Base-by-base conservation (phyloP, 2,113 vertebrate species). In the Sinocyclocheilus anshuiensis region DNA sequence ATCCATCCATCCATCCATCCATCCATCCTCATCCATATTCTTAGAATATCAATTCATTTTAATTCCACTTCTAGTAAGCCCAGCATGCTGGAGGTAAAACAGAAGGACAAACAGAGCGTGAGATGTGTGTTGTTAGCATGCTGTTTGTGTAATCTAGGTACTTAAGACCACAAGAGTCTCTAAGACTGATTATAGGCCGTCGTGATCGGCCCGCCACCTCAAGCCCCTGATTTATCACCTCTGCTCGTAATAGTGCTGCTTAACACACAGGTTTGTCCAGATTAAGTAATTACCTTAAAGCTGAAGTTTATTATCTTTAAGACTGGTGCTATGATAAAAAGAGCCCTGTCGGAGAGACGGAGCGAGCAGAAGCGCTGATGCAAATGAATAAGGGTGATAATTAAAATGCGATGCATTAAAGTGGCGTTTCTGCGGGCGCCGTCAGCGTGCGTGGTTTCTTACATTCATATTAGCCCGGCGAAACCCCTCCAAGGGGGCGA, bases 241-340 rank as follows among this genome's bases (percentile, higher is more conserved):
- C 90, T 90, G 93, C 90, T 61, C 90, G 94, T 96, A 98, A 97
- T 96, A 96, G 97, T 95, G 83, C 96, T 98, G 96, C 96, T 97
- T 97, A 98, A 97, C 96, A 96, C 95, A 95, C 95, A 95, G 95
- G 96, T 97, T 98, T 97, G 96, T 97, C 96, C 95, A 97, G 96
- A 97, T 98, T 97, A 97, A 97, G 96, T 97, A 98, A 99, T 97
- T 98, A 97, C 96, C 96, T 97, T 93, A 96, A 97, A 97, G 96
- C 96, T 94, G 93, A 97, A 96, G 95, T 96, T 96, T 96, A 96
- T 97, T 98, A 97, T 97, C 96, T 96, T 92, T 92, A 95, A 95
- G 94, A 94, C 91, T 90, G 88, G 75, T 24, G 61, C 57, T 6
- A 89, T 96, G 96, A 97, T 94, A 95, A 97, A 92, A 96, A 94